A percentile compares a stretch with the other conserved stretches of the same genome.
Conservation (phyloP, 2,888 invertebrate genomes). For the Amblyjoppa fuscipennis region DNA sequence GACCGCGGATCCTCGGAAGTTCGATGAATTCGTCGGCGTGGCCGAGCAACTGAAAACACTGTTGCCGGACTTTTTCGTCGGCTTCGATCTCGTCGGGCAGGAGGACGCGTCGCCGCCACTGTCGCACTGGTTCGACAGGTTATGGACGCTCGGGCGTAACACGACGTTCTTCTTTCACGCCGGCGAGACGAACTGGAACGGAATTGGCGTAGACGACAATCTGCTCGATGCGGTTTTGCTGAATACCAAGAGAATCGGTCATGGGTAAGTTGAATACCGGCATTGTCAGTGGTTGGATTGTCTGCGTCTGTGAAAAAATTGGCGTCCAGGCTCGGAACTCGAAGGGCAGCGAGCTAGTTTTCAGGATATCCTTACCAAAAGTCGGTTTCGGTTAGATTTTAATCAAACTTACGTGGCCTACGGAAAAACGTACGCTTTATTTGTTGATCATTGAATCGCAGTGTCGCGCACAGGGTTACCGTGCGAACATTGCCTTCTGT, state of each 20-base stretch:
- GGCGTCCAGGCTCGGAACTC: no score
- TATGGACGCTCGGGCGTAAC: conserved; percentile 85
- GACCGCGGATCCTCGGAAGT: conserved; percentile 81
- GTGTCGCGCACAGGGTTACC: no score
- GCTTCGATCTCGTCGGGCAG: conserved; percentile 93
- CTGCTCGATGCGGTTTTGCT: conserved; percentile 91
- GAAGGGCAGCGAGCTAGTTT: no score
- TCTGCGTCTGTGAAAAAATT: not conserved
- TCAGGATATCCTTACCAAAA: no score
- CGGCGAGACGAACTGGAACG: conserved; percentile 93
- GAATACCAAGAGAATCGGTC: conserved; percentile 92
- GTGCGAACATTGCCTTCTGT: no score
- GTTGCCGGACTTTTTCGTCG: conserved; percentile 90
- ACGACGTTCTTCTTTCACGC: conserved; percentile 92
- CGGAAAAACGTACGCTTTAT: no score
- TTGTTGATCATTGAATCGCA: no score
- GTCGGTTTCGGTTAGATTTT: no score
- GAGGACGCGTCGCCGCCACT: conserved; percentile 91
- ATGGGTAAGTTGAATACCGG: conserved; percentile 86
- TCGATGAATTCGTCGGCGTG: conserved; percentile 82
- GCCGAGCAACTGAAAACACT: conserved; percentile 83
- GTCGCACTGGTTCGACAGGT: conserved; percentile 87
- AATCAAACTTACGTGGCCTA: no score
- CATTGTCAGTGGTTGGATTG: not conserved
- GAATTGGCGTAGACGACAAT: conserved; percentile 89